These are phyloP conservation scores for Astyanax mexicanus DNA, from an alignment of 2,797 vertebrate species.

Conservation along the genomic window DNA sequence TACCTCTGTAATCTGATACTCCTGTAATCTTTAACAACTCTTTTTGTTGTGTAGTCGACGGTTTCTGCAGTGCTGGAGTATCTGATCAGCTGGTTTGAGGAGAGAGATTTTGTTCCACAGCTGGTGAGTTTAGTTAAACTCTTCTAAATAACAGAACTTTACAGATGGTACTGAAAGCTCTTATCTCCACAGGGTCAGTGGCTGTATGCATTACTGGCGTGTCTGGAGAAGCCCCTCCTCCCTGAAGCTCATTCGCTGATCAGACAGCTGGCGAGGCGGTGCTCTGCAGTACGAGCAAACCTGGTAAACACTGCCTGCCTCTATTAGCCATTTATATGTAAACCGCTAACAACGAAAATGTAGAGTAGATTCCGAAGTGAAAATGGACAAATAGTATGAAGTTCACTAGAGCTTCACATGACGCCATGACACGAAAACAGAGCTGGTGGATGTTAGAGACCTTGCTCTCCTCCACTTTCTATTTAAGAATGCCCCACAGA, in stretches of 20 bases:
- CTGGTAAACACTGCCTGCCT: constrained; percentile 75
- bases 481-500: no score
- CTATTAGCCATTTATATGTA: no score
- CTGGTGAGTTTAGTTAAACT: constrained; percentile 69
- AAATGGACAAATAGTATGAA: no score
- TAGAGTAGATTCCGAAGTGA: no score
- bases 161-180: neutral
- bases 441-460: no score
- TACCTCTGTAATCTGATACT: no score
- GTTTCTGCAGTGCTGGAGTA: constrained; percentile 89
- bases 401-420: no score
- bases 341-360: no score
- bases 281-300: constrained; percentile 86
- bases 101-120: constrained; percentile 83
- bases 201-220: constrained; percentile 91
- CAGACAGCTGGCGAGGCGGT: constrained; percentile 93
- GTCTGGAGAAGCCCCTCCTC: constrained; percentile 94
- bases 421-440: no score
- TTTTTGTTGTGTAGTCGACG: constrained; percentile 77
- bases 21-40: no score
- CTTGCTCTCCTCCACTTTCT: no score
- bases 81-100: constrained; percentile 92
- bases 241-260: constrained; percentile 97
- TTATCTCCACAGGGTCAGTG: constrained; percentile 86
- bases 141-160: neutral